Conservation (phyloP, 1,140 invertebrate genomes). For the Teleogryllus occipitalis region DNA sequence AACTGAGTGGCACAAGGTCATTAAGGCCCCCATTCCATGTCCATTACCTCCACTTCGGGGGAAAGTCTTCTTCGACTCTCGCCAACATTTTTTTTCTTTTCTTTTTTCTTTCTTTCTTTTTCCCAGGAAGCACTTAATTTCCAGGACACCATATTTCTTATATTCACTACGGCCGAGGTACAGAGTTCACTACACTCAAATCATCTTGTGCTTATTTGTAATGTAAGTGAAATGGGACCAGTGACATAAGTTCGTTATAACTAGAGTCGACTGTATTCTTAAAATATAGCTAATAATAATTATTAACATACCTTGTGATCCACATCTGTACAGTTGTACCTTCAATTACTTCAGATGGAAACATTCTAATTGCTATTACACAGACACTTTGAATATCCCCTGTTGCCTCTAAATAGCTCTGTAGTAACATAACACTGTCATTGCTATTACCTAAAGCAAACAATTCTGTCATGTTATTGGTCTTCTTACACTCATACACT, state of each 20-base stretch:
- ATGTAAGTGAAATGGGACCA: too few relatives aligned
- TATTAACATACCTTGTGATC: constrained; percentile 52
- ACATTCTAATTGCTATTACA: constrained; percentile 66
- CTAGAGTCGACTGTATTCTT: constrained; percentile 3
- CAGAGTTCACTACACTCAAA: too few relatives aligned
- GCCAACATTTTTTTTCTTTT: too few relatives aligned
- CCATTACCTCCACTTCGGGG: too few relatives aligned
- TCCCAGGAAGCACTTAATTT: too few relatives aligned
- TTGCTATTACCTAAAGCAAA: constrained; percentile 48
- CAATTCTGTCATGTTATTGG: neutral
- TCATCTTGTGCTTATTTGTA: too few relatives aligned
- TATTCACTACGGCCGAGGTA: too few relatives aligned
- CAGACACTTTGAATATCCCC: constrained; percentile 89
- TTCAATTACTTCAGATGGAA: constrained; percentile 53
- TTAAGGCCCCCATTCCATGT: too few relatives aligned
- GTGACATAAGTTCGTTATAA: neutral
- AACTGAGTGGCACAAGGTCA: too few relatives aligned
- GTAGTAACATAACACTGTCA: constrained; percentile 71
- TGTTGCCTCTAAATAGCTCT: constrained; percentile 81
- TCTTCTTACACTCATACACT: neutral
- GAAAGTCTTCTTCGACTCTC: too few relatives aligned
- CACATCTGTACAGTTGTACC: constrained; percentile 52
- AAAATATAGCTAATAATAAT: constrained; percentile 9
- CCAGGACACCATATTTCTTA: too few relatives aligned
- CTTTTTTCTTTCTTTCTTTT: too few relatives aligned